Base-by-base conservation (phyloP, 2,113 vertebrate species). In the Paradisaea rubra region DNA sequence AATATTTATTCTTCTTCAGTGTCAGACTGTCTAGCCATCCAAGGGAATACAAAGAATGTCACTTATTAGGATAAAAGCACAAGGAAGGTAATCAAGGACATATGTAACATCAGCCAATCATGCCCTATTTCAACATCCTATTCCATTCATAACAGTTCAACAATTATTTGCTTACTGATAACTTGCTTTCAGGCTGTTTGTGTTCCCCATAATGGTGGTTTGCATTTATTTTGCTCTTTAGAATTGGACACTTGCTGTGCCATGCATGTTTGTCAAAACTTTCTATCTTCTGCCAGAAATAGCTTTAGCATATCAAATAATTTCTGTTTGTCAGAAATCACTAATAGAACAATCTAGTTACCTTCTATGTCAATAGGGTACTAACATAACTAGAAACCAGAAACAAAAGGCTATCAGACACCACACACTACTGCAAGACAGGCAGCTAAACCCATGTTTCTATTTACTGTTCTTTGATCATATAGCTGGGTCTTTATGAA, bases 31-130 rank as follows among this genome's bases (percentile, higher is more conserved):
- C 99, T 98, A 99, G 98, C 99, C 99, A 98, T 99, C 99, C 99
- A 97, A 98, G 96, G 97, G 98, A 99, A 99, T 98, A 99, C 99
- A 99, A 99, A 99, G 99, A 99, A 99, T 99, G 99, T 99, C 99
- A 99, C 99, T 99, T 99, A 99, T 99, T 99, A 99, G 98, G 99
- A 99, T 99, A 99, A 99, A 99, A 99, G 99, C 99, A 99, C 98
- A 98, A 98, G 98, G 98, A 99, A 99, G 98, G 99, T 99, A 99
- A 99, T 99, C 99, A 99, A 99, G 99, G 99, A 99, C 99, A 99
- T 98, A 99, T 99, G 99, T 99, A 99, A 98, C 98, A 99, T 98
- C 99, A 99, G 99, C 99, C 99, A 99, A 99, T 99, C 99, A 99
- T 98, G 98, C 97, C 97, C 97, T 98, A 98, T 98, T 98, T 98